Conservation (phyloP, 2,797 vertebrate species). For the Esox lucius region DNA sequence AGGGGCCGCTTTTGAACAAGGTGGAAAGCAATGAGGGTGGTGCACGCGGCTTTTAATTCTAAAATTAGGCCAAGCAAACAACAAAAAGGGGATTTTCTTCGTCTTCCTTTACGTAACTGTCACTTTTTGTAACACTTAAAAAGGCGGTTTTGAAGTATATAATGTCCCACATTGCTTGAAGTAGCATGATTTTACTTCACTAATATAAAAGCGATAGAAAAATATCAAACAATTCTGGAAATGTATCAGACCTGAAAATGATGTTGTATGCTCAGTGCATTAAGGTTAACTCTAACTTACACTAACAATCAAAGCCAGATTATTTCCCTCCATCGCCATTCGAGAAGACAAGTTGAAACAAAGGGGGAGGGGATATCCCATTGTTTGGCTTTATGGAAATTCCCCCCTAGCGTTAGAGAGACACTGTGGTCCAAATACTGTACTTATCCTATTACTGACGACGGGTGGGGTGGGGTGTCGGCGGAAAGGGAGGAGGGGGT, state of each 20-base stretch:
- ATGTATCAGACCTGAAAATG: constrained; percentile 9
- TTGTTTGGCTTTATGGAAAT: constrained; percentile 73
- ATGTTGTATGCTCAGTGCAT: not conserved
- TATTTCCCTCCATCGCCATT: constrained; percentile 51
- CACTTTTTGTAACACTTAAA: constrained; percentile 34
- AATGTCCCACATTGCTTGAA: constrained; percentile 6
- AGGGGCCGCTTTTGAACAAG: constrained; percentile 63
- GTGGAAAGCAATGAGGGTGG: constrained; percentile 67
- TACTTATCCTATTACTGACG: constrained; percentile 80
- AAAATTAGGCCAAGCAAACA: constrained; percentile 67
- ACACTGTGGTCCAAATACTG: constrained; percentile 79
- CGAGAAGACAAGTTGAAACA: constrained; percentile 54
- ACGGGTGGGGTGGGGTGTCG: constrained; percentile 16
- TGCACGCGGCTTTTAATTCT: constrained; percentile 49
- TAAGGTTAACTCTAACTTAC: not conserved
- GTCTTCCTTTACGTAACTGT: constrained; percentile 19
- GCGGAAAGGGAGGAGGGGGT: constrained; percentile 43
- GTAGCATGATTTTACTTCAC: not conserved
- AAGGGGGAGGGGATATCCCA: constrained; percentile 61
- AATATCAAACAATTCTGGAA: not conserved
- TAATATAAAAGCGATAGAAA: not conserved
- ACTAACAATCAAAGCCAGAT: not conserved
- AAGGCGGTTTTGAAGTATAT: constrained; percentile 13
- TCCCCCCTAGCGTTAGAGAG: constrained; percentile 57
- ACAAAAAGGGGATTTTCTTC: constrained; percentile 2